Percentiles rank a stretch among this genome's conserved stretches.
Evolutionary conservation across 2,888 invertebrate species (phyloP).

Genomic region (Lithosia quadra): DNA sequence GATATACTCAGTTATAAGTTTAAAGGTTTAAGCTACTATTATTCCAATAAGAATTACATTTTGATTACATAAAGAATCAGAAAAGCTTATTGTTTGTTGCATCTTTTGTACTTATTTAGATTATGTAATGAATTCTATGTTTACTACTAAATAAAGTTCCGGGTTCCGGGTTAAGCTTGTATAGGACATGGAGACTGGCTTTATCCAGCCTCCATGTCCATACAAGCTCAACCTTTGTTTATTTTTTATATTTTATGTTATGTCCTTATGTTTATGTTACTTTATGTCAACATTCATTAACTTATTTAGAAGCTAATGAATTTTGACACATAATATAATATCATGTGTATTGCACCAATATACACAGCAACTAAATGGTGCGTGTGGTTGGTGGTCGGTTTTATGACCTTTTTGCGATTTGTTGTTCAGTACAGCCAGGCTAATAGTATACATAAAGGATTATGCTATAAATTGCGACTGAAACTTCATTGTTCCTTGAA

Average conservation of each 20-base stretch:
- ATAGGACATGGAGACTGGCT: too few species aligned
- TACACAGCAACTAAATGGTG: neutral
- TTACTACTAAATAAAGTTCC: neutral
- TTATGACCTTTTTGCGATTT: too few species aligned
- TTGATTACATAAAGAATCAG: constrained; percentile 17
- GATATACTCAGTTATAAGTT: constrained; percentile 7
- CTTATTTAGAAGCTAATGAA: neutral
- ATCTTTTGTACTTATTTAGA: constrained; percentile 13
- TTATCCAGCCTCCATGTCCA: too few species aligned
- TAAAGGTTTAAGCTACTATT: neutral
- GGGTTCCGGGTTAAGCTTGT: too few species aligned
- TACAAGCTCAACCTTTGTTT: too few species aligned
- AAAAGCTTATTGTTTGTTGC: constrained; percentile 39
- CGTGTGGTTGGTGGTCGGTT: neutral
- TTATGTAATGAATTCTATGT: neutral
- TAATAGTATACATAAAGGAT: neutral
- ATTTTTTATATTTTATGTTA: too few species aligned
- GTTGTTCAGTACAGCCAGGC: neutral
- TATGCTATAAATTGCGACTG: neutral
- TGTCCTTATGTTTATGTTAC: too few species aligned
- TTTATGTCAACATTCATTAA: too few species aligned
- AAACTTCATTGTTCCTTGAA: neutral
- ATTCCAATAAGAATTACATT: constrained; percentile 23
- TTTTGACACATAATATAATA: neutral
- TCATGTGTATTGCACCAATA: too few species aligned